These are phyloP conservation scores for Oryzias dopingdopingensis DNA, from an alignment of 2,797 vertebrate genomes.

Conservation along the genomic window DNA sequence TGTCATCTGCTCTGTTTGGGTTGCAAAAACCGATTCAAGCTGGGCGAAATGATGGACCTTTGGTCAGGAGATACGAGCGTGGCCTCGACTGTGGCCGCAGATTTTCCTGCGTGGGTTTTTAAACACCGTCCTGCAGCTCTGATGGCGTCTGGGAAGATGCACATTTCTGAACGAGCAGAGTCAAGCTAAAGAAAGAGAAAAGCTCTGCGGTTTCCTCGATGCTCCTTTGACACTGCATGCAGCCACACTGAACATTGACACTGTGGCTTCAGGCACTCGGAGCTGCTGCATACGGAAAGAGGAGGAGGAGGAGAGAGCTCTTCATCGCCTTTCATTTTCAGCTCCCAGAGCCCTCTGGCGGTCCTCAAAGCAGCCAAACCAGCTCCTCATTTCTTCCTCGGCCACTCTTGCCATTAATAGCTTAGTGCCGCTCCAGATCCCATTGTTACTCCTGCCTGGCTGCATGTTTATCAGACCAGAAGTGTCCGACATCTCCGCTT, in stretches of 20 bases:
- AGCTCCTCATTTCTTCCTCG: conserved; percentile 35
- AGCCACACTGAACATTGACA: conserved; percentile 35
- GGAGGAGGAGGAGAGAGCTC: conserved; percentile 8
- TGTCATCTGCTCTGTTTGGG: too few relatives aligned
- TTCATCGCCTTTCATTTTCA: conserved; percentile 41
- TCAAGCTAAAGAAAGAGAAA: too few relatives aligned
- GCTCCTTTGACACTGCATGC: conserved; percentile 22
- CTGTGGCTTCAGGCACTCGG: conserved; percentile 30
- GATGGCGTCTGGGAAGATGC: too few relatives aligned
- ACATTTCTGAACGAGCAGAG: too few relatives aligned
- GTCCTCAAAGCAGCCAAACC: conserved; percentile 35
- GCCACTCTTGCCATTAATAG: conserved; percentile 67
- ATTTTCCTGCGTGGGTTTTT: too few relatives aligned
- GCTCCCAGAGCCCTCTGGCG: conserved; percentile 56
- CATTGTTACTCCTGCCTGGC: conserved; percentile 67
- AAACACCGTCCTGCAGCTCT: too few relatives aligned
- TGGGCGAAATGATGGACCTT: too few relatives aligned
- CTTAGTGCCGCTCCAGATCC: conserved; percentile 70
- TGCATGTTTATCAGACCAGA: conserved; percentile 69
- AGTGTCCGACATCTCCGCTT: conserved; percentile 53
- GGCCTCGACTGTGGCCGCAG: too few relatives aligned
- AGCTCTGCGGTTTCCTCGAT: conserved; percentile 4
- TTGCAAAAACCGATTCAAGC: too few relatives aligned
- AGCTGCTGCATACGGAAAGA: conserved; percentile 10
- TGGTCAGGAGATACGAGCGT: too few relatives aligned